phyloP scores from a whole-genome alignment of 1,140 invertebrate genomes.

The Bombus haemorrhoidalis region DNA sequence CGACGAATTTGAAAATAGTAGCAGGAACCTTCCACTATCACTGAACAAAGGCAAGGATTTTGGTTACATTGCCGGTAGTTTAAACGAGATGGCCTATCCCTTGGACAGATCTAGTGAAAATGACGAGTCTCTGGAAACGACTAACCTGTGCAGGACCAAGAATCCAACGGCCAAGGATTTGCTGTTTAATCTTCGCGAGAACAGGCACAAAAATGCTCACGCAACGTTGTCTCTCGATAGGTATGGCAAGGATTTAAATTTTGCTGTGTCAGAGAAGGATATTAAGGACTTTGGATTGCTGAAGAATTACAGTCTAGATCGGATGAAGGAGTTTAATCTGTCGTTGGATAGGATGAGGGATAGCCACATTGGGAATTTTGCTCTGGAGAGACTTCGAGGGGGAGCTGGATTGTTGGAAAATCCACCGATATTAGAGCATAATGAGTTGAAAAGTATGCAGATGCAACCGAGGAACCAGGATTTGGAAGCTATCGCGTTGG shows the following conservation, averaged over 20 bases:
- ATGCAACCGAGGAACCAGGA: slow-evolving; percentile 72
- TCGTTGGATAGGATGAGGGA: slow-evolving; percentile 70
- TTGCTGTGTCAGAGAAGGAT: slow-evolving; percentile 61
- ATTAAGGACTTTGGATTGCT: slow-evolving; percentile 69
- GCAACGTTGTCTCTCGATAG: slow-evolving; percentile 54
- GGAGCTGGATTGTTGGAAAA: slow-evolving; percentile 66
- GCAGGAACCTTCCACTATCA: slow-evolving; percentile 60
- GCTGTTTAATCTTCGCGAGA: slow-evolving; percentile 68
- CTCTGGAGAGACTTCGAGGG: slow-evolving; percentile 65
- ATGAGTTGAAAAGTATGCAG: slow-evolving; percentile 72
- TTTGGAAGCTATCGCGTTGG: slow-evolving; percentile 75
- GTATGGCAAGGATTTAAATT: slow-evolving; percentile 60
- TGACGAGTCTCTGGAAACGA: slow-evolving; percentile 57
- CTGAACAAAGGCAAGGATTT: slow-evolving; percentile 72
- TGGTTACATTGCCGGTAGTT: slow-evolving; percentile 36
- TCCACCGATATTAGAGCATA: slow-evolving; percentile 65
- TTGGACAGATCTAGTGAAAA: slow-evolving; percentile 63
- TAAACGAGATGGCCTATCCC: slow-evolving; percentile 61
- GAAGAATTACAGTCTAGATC: slow-evolving; percentile 71
- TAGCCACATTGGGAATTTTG: slow-evolving; percentile 60
- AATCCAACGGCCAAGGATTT: slow-evolving; percentile 67
- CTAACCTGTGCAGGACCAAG: slow-evolving; percentile 57
- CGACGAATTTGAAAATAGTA: slow-evolving; percentile 58
- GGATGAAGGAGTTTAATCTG: slow-evolving; percentile 71
- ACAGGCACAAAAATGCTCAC: slow-evolving; percentile 65